Percentiles rank a stretch among this genome's conserved stretches.
Evolutionary conservation across 1,140 invertebrate genomes (phyloP).

Genomic region (Oncopodura yosiiana): DNA sequence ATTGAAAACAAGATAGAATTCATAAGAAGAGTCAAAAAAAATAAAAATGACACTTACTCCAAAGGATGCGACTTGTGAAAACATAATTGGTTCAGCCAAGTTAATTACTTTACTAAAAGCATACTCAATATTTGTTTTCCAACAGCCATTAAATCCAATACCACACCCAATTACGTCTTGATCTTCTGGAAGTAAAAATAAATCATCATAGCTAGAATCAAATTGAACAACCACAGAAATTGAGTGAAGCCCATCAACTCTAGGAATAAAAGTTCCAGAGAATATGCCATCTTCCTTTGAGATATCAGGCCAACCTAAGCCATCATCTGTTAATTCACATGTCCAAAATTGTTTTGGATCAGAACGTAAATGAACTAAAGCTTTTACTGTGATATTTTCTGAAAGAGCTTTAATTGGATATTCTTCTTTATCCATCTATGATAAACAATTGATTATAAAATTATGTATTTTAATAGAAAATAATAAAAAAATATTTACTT

Average conservation of each 20-base stretch:
- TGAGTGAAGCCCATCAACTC: conserved; percentile 9
- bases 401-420: neutral
- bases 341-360: neutral
- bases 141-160: conserved; percentile 1
- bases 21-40: no score
- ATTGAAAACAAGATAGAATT: no score
- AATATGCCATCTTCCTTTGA: conserved; percentile 20
- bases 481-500: neutral
- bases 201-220: neutral
- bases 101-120: conserved; percentile 7
- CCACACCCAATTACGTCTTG: conserved; percentile 4
- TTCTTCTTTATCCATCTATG: conserved; percentile 2
- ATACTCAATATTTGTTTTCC: neutral
- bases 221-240: conserved; percentile 19
- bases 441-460: no score
- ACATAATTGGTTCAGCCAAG: no score
- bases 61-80: no score
- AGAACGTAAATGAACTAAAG: no score
- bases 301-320: conserved; percentile 18
- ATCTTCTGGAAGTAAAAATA: neutral
- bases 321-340: conserved; percentile 17
- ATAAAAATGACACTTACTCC: no score
- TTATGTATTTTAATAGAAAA: neutral
- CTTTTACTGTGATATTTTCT: neutral
- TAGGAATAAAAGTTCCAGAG: conserved; percentile 16